These are phyloP conservation scores for Ctenodactylus gundi DNA, from an alignment of 2,113 vertebrate species.

Conservation along the genomic window DNA sequence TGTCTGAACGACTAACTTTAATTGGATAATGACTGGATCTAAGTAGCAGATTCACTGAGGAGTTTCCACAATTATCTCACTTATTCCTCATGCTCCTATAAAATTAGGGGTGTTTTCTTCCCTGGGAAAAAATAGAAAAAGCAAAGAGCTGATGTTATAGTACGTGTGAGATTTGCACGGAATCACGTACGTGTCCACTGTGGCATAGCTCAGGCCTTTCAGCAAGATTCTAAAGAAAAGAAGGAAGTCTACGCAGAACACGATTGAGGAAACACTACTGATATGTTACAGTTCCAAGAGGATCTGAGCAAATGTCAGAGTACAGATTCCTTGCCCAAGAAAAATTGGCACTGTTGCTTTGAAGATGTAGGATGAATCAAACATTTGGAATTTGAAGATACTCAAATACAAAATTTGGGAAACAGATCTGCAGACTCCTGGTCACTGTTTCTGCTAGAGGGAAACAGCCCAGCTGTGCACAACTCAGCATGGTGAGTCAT, in stretches of 20 bases:
- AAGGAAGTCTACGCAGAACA: background rate
- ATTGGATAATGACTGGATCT: background rate
- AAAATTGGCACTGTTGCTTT: background rate
- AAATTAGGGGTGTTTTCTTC: background rate
- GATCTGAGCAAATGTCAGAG: background rate
- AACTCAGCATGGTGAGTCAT: background rate
- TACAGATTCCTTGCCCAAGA: background rate
- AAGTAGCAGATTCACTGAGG: background rate
- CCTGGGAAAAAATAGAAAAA: background rate
- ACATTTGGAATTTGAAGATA: constrained; percentile 6
- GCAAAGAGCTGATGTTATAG: background rate
- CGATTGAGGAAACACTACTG: background rate
- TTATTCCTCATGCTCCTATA: background rate
- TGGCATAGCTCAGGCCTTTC: background rate
- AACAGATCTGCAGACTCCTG: constrained; percentile 18
- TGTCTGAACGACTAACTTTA: background rate
- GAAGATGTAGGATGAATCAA: background rate
- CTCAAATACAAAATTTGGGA: background rate
- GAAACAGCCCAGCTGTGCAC: background rate
- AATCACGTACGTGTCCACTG: background rate
- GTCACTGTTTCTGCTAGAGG: background rate
- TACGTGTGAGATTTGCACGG: background rate
- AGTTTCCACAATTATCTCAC: background rate
- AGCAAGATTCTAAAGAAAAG: background rate
- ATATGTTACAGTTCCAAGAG: background rate